Evolutionary conservation across 2,113 vertebrate species (phyloP).

Genomic region (Phaetusa simplex): DNA sequence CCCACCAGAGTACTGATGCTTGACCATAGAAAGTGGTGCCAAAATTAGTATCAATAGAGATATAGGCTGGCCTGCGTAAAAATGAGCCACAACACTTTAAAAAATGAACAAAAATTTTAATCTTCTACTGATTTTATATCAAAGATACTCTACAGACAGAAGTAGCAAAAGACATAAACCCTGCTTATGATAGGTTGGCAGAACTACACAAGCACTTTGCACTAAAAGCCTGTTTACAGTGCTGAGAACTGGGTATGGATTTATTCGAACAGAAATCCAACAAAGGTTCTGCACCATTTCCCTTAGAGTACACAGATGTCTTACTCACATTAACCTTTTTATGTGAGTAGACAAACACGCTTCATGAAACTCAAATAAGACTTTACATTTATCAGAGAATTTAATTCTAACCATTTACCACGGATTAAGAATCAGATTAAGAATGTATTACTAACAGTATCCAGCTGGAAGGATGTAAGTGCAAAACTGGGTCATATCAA

Average conservation of each 20-base stretch:
- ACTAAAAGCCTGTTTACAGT: background rate
- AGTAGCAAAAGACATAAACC: background rate
- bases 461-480: background rate
- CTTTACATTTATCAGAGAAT: background rate
- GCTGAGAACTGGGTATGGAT: background rate
- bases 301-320: background rate
- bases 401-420: slow-evolving; percentile 28
- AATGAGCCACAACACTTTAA: background rate
- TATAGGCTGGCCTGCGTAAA: background rate
- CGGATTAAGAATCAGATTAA: slow-evolving; percentile 16
- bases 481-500: slow-evolving; percentile 25
- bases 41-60: background rate
- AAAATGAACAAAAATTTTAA: background rate
- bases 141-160: background rate
- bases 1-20: background rate
- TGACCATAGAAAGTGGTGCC: background rate
- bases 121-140: background rate
- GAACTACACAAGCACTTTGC: background rate
- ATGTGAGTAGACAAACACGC: background rate
- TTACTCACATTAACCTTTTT: slow-evolving; percentile 19
- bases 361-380: slow-evolving; percentile 12
- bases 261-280: background rate
- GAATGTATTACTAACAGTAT: slow-evolving; percentile 1
- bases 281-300: background rate
- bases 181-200: background rate